Evolutionary conservation across 1,140 invertebrate genomes (phyloP).

Genomic region (Dreissena polymorpha): DNA sequence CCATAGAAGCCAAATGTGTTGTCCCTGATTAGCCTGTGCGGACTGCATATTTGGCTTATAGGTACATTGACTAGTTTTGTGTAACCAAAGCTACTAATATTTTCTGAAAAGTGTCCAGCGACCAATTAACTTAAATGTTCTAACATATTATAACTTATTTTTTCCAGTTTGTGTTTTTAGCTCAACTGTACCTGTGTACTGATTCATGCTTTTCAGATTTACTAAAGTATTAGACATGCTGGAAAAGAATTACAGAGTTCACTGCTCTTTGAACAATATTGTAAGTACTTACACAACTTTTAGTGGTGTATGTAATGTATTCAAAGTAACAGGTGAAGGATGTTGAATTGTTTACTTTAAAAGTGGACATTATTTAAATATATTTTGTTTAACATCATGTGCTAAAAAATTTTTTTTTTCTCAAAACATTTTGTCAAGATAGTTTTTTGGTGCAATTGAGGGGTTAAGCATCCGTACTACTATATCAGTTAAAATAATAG

Average conservation of each 20-base stretch:
- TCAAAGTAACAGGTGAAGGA: neutral
- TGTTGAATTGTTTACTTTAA: neutral
- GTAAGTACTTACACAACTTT: constrained; percentile 80
- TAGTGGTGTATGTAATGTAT: constrained; percentile 23
- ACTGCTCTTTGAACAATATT: constrained; percentile 93
- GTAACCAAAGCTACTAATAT: too few species aligned
- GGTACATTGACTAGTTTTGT: too few species aligned
- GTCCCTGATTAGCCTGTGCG: too few species aligned
- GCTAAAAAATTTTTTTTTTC: neutral
- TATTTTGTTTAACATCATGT: neutral
- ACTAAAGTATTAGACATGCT: constrained; percentile 90
- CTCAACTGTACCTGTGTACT: neutral
- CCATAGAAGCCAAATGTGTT: too few species aligned
- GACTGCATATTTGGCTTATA: too few species aligned
- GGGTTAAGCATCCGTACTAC: too few species aligned
- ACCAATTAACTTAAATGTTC: too few species aligned
- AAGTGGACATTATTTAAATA: neutral
- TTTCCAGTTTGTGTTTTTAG: neutral
- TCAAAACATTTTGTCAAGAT: neutral
- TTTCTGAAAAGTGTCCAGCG: too few species aligned
- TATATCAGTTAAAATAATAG: too few species aligned
- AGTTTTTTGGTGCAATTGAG: too few species aligned
- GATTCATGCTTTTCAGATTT: constrained; percentile 80
- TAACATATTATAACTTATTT: neutral
- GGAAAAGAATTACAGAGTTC: constrained; percentile 95